A percentile compares a stretch with the other conserved stretches of the same genome.
These are phyloP conservation scores for Hypselothyrea guttata DNA, from an alignment of 2,888 invertebrate species.

Conservation along the genomic window DNA sequence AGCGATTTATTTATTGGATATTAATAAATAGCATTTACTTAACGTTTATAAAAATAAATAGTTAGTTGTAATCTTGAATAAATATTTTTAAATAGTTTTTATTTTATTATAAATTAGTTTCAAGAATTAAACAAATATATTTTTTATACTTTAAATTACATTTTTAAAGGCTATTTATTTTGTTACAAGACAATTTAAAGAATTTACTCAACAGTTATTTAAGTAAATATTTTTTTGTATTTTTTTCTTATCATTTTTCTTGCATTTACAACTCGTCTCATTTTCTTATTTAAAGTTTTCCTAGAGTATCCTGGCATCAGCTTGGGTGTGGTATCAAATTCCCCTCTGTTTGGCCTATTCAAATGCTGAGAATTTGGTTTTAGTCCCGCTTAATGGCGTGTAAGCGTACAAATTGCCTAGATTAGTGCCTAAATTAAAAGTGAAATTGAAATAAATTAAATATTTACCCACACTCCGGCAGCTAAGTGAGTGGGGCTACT, in stretches of 20 bases:
- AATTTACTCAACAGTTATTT: not conserved
- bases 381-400: slow-evolving; percentile 67
- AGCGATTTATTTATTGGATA: too few relatives aligned
- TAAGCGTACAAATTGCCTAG: slow-evolving; percentile 78
- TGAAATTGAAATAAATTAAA: slow-evolving; percentile 78
- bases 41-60: too few relatives aligned
- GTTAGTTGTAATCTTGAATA: too few relatives aligned
- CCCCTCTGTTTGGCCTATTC: slow-evolving; percentile 8
- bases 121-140: too few relatives aligned
- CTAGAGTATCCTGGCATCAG: slow-evolving; percentile 39
- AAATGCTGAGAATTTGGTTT: slow-evolving; percentile 23
- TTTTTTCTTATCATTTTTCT: not conserved
- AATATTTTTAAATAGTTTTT: too few relatives aligned
- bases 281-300: not conserved
- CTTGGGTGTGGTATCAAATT: slow-evolving; percentile 9
- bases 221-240: not conserved
- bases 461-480: slow-evolving; percentile 53
- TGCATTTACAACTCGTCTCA: not conserved
- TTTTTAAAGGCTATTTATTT: too few relatives aligned
- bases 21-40: too few relatives aligned
- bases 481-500: slow-evolving; percentile 28
- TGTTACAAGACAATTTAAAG: too few relatives aligned
- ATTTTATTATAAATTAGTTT: too few relatives aligned
- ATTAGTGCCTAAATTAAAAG: slow-evolving; percentile 77
- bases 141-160: too few relatives aligned